A percentile compares a stretch with the other conserved stretches of the same genome.
Evolutionary conservation across 2,797 vertebrate species (phyloP).

Genomic region (Acipenser transmontanus): DNA sequence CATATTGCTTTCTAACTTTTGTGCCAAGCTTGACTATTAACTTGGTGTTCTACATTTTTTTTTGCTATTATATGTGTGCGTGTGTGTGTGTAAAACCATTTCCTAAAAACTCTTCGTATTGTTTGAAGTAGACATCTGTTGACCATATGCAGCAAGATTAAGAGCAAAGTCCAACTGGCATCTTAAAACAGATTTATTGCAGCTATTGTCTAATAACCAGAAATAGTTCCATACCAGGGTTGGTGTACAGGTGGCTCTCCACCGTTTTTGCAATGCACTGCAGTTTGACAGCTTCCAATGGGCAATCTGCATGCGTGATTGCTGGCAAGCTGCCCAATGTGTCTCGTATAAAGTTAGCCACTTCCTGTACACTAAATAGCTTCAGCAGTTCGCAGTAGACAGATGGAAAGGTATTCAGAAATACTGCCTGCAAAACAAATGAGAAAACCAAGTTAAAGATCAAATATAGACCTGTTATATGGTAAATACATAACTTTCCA

Average conservation of each 20-base stretch:
- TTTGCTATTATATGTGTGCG: too few species aligned
- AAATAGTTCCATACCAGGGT: slow-evolving; percentile 66
- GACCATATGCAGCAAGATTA: background rate
- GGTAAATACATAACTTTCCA: too few species aligned
- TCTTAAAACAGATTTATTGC: background rate
- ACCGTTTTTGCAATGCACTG: slow-evolving; percentile 93
- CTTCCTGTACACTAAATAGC: slow-evolving; percentile 88
- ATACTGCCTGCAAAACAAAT: slow-evolving; percentile 70
- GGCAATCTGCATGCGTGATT: slow-evolving; percentile 76
- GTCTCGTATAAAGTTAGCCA: slow-evolving; percentile 86
- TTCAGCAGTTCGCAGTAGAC: slow-evolving; percentile 90
- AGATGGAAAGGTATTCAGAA: slow-evolving; percentile 85
- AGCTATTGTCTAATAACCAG: background rate
- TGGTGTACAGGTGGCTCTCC: slow-evolving; percentile 87
- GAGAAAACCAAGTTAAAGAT: slow-evolving; percentile 1
- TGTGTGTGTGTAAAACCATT: too few species aligned
- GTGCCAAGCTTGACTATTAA: too few species aligned
- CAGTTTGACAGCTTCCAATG: slow-evolving; percentile 86
- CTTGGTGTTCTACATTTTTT: too few species aligned
- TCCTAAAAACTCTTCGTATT: too few species aligned
- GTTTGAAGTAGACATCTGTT: background rate
- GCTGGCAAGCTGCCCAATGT: slow-evolving; percentile 85
- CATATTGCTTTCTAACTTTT: too few species aligned
- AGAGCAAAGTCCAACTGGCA: background rate
- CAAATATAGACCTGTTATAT: background rate